A percentile compares a stretch with the other conserved stretches of the same genome.
Evolutionary conservation across 2,888 invertebrate genomes (phyloP).

Genomic region (Euproctis similis): DNA sequence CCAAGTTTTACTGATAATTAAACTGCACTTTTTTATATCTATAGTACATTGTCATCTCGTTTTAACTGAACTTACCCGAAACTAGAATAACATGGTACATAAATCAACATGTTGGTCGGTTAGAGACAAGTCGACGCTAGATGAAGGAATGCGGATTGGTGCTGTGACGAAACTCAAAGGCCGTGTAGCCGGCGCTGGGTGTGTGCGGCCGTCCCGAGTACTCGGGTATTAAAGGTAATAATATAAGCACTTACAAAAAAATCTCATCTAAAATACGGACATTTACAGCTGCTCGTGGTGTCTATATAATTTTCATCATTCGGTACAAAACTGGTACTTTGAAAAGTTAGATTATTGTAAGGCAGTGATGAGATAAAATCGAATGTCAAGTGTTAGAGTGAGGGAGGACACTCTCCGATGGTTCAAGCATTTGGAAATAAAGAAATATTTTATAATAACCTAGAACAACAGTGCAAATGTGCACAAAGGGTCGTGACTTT

Average conservation of each 20-base stretch:
- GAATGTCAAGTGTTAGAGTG: no score
- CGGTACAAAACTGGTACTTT: no score
- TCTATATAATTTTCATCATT: no score
- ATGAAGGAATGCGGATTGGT: constrained; percentile 35
- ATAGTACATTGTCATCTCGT: constrained; percentile 22
- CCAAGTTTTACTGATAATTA: constrained; percentile 9
- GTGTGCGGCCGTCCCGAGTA: constrained; percentile 19
- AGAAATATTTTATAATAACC: no score
- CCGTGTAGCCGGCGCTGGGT: constrained; percentile 24
- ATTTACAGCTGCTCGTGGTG: no score
- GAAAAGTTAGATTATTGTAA: no score
- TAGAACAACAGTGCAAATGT: no score
- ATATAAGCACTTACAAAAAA: constrained; percentile 19
- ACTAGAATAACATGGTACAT: constrained; percentile 26
- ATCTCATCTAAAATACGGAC: constrained; percentile 15
- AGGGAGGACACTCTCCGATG: no score
- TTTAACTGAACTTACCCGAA: constrained; percentile 28
- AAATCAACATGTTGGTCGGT: constrained; percentile 35
- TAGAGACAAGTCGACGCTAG: constrained; percentile 36
- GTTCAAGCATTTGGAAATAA: no score
- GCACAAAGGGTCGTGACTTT: no score
- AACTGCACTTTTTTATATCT: constrained; percentile 17
- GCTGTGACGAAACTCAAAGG: constrained; percentile 44
- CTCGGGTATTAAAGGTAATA: constrained; percentile 22
- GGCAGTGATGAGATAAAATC: no score